Conservation (phyloP, 1,140 invertebrate genomes). For the Aphaenogaster floridana region DNA sequence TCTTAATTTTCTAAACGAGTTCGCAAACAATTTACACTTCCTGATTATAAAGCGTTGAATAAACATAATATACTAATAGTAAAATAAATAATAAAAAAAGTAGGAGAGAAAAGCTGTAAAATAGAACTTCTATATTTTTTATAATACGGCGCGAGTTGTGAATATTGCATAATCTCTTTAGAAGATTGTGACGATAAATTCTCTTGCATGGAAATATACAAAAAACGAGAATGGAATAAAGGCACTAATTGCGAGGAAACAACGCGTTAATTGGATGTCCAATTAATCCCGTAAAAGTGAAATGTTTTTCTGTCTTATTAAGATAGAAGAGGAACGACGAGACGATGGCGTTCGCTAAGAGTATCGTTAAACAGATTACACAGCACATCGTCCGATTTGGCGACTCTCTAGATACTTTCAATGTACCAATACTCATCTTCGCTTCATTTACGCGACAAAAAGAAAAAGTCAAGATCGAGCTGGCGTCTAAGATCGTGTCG, state of each 20-base stretch:
- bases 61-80: background rate
- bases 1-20: background rate
- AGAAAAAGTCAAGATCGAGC: background rate
- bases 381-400: background rate
- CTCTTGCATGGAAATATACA: background rate
- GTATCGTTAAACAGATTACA: conserved; percentile 21
- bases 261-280: background rate
- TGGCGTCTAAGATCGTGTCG: background rate
- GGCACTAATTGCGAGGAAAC: background rate
- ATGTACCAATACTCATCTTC: background rate
- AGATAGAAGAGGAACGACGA: background rate
- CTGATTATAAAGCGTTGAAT: background rate
- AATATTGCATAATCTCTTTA: background rate
- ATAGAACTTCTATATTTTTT: background rate
- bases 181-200: background rate
- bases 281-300: conserved; percentile 7
- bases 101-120: background rate
- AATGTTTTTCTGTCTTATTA: conserved; percentile 32
- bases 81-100: background rate
- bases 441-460: conserved; percentile 1
- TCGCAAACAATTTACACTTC: background rate
- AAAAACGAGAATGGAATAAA: background rate
- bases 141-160: background rate
- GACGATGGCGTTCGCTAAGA: background rate
- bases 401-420: conserved; percentile 5